These are phyloP conservation scores for Ceyx cyanopectus DNA, from an alignment of 2,113 vertebrate species.

Conservation along the genomic window DNA sequence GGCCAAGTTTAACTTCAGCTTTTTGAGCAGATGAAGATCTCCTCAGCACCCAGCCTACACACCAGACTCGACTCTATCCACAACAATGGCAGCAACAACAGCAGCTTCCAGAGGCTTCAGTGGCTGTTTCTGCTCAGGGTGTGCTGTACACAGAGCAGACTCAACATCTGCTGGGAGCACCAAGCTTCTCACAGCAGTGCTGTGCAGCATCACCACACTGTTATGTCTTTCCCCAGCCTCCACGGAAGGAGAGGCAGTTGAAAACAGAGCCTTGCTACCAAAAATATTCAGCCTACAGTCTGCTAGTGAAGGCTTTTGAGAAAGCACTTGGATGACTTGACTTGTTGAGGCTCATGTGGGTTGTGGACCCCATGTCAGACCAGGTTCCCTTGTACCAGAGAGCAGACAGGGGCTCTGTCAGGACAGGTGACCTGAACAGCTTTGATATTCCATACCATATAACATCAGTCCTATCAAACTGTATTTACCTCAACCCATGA, in stretches of 20 bases:
- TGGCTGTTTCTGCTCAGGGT: not conserved
- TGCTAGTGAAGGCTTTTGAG: not conserved
- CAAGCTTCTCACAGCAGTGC: not conserved
- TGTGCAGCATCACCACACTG: not conserved
- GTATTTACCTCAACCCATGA: not conserved
- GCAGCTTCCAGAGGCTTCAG: not conserved
- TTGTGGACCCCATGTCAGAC: not conserved
- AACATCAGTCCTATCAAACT: not conserved
- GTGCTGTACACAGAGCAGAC: not conserved
- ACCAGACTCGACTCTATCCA: not conserved
- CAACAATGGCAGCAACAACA: not conserved
- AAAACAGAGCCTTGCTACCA: not conserved
- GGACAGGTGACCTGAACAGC: not conserved
- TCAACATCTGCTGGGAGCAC: not conserved
- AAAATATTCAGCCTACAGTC: not conserved
- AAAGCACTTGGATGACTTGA: not conserved
- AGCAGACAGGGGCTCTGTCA: not conserved
- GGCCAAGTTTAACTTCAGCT: not conserved
- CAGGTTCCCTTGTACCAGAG: not conserved
- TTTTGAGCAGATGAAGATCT: conserved; percentile 55
- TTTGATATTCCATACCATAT: not conserved
- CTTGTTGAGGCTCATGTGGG: accelerated
- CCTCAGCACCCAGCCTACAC: not conserved
- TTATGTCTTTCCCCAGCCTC: not conserved
- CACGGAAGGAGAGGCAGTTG: not conserved